These are phyloP conservation scores for Cheilosia pagana DNA, from an alignment of 2,888 invertebrate genomes.

Conservation along the genomic window DNA sequence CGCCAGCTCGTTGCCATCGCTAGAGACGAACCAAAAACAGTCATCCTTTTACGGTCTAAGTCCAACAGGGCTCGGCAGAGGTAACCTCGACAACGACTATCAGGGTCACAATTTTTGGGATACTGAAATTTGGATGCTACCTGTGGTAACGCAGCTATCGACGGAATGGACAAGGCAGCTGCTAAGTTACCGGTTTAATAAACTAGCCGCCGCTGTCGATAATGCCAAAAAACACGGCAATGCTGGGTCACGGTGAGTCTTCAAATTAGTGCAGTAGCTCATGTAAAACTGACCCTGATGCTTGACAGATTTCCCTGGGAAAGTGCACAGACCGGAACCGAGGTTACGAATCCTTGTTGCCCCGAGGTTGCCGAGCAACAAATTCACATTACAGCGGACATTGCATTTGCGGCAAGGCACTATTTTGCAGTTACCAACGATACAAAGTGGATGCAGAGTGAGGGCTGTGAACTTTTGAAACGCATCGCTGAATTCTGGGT, in stretches of 20 bases:
- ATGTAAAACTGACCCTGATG: not conserved
- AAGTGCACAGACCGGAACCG: conserved; percentile 86
- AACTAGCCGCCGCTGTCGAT: conserved; percentile 84
- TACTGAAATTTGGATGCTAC: conserved; percentile 87
- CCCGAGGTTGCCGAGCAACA: conserved; percentile 85
- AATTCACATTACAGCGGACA: conserved; percentile 86
- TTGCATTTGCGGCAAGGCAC: conserved; percentile 84
- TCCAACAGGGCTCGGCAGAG: conserved; percentile 85
- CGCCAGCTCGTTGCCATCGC: conserved; percentile 85
- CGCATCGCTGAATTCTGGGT: conserved; percentile 86
- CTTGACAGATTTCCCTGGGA: conserved; percentile 86
- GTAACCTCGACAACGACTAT: conserved; percentile 81
- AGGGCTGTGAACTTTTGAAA: conserved; percentile 85
- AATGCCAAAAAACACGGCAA: conserved; percentile 84
- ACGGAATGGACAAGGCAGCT: conserved; percentile 84
- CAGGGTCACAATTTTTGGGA: conserved; percentile 87
- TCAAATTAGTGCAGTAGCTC: not conserved
- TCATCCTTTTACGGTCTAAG: conserved; percentile 85
- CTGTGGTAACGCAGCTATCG: conserved; percentile 84
- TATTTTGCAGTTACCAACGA: conserved; percentile 79
- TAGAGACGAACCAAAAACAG: conserved; percentile 83
- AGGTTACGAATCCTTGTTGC: conserved; percentile 86
- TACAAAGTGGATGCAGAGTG: conserved; percentile 80
- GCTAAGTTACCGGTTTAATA: conserved; percentile 85
- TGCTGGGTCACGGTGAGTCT: conserved; percentile 85